phyloP scores from a whole-genome alignment of 2,888 invertebrate species.

The Parapristionchus giblindavisi region DNA sequence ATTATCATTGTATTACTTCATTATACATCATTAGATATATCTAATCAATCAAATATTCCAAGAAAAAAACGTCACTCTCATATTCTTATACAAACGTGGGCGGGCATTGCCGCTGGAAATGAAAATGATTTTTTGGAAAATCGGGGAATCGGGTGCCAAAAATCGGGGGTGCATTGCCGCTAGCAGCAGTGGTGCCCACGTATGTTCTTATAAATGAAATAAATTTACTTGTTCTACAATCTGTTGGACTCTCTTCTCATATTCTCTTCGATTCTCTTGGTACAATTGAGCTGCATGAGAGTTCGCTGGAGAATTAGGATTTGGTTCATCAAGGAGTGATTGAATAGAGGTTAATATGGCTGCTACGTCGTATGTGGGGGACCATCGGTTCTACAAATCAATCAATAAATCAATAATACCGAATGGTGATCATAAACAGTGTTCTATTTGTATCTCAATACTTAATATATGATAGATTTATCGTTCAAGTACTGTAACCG shows the following conservation, averaged over 20 bases:
- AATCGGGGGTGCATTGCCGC: no score
- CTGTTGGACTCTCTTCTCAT: slow-evolving; percentile 98
- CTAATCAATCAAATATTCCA: not conserved
- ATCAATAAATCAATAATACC: not conserved
- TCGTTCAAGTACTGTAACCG: no score
- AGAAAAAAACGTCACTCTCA: no score
- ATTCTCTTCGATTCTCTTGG: slow-evolving; percentile 97
- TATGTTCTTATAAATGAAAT: no score
- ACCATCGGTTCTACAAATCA: slow-evolving; percentile 96
- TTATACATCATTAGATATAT: not conserved
- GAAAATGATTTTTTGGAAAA: no score
- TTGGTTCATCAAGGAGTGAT: slow-evolving; percentile 99
- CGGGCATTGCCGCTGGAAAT: no score
- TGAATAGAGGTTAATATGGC: slow-evolving; percentile 99
- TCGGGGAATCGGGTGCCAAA: no score
- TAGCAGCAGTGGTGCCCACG: no score
- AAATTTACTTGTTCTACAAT: slow-evolving; percentile 94
- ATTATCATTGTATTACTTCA: not conserved
- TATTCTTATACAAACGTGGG: no score
- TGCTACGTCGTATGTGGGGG: slow-evolving; percentile 99
- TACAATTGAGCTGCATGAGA: slow-evolving; percentile 98
- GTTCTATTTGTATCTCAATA: no score
- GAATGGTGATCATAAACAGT: no score
- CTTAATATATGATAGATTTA: no score
- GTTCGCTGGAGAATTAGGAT: slow-evolving; percentile 99